A percentile compares a stretch with the other conserved stretches of the same genome.
These are phyloP conservation scores for Seira musarum DNA, from an alignment of 2,888 invertebrate genomes.

Conservation along the genomic window DNA sequence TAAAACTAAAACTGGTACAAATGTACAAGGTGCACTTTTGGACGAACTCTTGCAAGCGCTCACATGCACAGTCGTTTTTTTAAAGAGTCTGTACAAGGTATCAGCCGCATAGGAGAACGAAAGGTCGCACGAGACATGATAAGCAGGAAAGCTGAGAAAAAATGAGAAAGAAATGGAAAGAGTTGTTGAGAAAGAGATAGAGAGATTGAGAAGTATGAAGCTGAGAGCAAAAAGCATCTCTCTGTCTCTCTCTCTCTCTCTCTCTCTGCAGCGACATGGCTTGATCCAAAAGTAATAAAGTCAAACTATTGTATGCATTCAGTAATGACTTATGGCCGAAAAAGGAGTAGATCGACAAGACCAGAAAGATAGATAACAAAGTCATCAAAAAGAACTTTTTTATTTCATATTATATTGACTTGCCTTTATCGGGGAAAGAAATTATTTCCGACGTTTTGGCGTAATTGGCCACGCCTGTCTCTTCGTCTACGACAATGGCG, in stretches of 20 bases:
- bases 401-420: conserved; percentile 31
- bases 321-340: conserved; percentile 49
- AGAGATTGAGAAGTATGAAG: too few relatives aligned
- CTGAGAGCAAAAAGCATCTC: neutral
- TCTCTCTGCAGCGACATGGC: neutral
- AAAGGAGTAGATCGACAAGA: conserved; percentile 43
- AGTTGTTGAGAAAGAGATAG: too few relatives aligned
- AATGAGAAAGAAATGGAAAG: too few relatives aligned
- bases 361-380: conserved; percentile 42
- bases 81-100: neutral
- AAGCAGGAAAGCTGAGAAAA: too few relatives aligned
- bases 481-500: conserved; percentile 45
- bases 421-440: conserved; percentile 69
- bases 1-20: neutral
- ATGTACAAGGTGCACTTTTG: neutral
- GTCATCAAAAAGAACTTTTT: conserved; percentile 18
- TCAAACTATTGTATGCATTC: conserved; percentile 25
- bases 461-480: conserved; percentile 65
- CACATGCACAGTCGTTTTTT: neutral
- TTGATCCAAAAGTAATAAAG: neutral
- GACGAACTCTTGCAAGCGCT: neutral
- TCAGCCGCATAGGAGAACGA: too few relatives aligned
- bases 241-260: conserved; percentile 26
- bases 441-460: conserved; percentile 70
- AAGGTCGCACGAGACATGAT: neutral